Base-by-base conservation (phyloP, 2,888 invertebrate genomes). In the Crioceris asparagi region DNA sequence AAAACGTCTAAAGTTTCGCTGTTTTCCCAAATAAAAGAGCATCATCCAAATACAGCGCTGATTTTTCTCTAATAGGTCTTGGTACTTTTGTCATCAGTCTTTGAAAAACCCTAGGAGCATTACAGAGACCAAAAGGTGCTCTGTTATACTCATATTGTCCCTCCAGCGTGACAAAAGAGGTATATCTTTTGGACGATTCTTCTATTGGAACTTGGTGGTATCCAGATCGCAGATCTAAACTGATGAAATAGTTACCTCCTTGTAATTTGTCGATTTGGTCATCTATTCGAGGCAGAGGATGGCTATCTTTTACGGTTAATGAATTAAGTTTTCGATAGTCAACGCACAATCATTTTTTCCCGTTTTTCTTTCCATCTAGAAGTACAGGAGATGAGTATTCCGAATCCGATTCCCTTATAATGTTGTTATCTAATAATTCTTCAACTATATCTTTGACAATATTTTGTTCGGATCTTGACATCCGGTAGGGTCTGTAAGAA, bases 401-500 rank as follows among this genome's bases (percentile, higher is more conserved):
- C 18, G 41, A 41, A 14, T 30, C 18, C 3, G 41, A 41, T 30
- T 41, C 41, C 8, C 26, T 29, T 16, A 41, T 31, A 18, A 41
- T 41, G 14, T 16, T 15, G 23, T 11, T 30, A 7, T 36, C 18
- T 25, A 43, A 3, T 6, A 43, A 21, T 8, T 43, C 43, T n/a
- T 38, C 29, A 4, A 43, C 29, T 7, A 43, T 43, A 15, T 17
- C 23, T 15, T 18, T 15, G 4, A 43, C 38, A 18, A 8, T 30
- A 17, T 26, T 12, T 29, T 35, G 26, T 17, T 41, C 38, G 7
- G 12, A 1, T 16, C 16, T 14, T 12, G 51, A 46, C 33, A 52
- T 36, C 12, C 53, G 40, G 31, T 54, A 52, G 2, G 50, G 50
- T 30, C 44, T 32, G 19, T 47, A 50, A 6, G 32, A 15, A 15